Base-by-base conservation (phyloP, 2,888 invertebrate genomes). In the Cryptophagus acutangulus region DNA sequence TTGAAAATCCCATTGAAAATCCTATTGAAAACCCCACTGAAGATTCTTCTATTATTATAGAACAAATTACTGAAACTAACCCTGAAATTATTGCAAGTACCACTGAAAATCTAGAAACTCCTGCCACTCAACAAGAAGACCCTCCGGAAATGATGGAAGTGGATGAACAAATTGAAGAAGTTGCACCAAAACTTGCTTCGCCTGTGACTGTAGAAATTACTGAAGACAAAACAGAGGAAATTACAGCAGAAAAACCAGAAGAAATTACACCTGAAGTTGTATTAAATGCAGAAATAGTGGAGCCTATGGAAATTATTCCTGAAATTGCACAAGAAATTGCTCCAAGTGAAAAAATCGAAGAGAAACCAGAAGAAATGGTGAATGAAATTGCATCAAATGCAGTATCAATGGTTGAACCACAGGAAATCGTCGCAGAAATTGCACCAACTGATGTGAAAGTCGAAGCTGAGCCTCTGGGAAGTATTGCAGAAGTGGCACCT, bases 341-440 rank as follows among this genome's bases (percentile, higher is more conserved):
- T 36, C 30, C 31, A 5, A 41, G 36, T 29, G 34, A 26, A 8
- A 30, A 34, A 9, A 38, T 15, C 13, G 18, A 25, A 5, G 18
- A 8, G n/a, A n/a, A n/a, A n/a, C n/a, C n/a, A n/a, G 36, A 10
- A 25, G 15, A 31, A 36, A 2, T 12, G 16, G n/a, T 35, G 9
- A 14, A 10, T 34, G 44, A 44, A 35, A 31, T 36, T 33, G 25
- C 13, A 31, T 16, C 4, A 36, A 36, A 31, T 6, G 36, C 29
- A 6, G 36, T 12, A 36, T n/a, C 10, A 31, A 36, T 25, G n/a
- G n/a, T n/a, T n/a, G n/a, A n/a, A n/a, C n/a, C n/a, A n/a, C n/a
- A n/a, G n/a, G n/a, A n/a, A 36, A 16, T 20, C n/a, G 37, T 3
- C 12, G 30, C 10, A 4, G 31, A 41, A 33, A 10, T 17, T 43